phyloP scores from a whole-genome alignment of 2,888 invertebrate species.

The Phorcus lineatus region DNA sequence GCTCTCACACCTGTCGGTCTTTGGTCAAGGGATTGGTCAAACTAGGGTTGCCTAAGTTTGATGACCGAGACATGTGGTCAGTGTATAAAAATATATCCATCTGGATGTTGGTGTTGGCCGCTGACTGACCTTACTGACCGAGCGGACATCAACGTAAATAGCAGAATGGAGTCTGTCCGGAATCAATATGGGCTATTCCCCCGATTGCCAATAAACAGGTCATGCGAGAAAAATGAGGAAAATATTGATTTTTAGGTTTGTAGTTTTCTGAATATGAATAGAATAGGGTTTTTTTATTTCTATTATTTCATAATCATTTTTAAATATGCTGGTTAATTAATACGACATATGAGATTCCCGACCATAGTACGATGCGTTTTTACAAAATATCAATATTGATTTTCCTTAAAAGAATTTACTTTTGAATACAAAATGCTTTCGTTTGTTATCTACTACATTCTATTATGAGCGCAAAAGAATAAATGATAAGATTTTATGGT shows the following conservation, averaged over 20 bases:
- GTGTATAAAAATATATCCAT: neutral
- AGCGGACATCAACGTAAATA: neutral
- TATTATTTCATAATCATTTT: too few species aligned
- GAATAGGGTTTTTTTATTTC: too few species aligned
- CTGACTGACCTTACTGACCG: neutral
- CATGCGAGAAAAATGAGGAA: neutral
- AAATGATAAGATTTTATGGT: too few species aligned
- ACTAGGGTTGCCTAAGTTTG: neutral
- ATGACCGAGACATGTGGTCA: conserved; percentile 5
- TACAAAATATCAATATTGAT: too few species aligned
- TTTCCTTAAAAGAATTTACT: too few species aligned
- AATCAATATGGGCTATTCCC: neutral
- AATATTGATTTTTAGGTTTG: neutral
- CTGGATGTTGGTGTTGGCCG: neutral
- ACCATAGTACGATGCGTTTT: too few species aligned
- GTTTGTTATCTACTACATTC: too few species aligned
- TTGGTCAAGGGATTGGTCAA: conserved; percentile 2
- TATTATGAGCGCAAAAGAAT: too few species aligned
- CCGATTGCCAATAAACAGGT: neutral
- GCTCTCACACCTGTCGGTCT: neutral
- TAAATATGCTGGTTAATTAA: too few species aligned
- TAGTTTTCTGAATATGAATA: too few species aligned
- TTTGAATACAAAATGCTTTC: too few species aligned
- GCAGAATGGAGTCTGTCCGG: neutral
- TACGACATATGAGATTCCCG: too few species aligned